Evolutionary conservation across 2,113 vertebrate genomes (phyloP).

Genomic region (Pavo muticus): DNA sequence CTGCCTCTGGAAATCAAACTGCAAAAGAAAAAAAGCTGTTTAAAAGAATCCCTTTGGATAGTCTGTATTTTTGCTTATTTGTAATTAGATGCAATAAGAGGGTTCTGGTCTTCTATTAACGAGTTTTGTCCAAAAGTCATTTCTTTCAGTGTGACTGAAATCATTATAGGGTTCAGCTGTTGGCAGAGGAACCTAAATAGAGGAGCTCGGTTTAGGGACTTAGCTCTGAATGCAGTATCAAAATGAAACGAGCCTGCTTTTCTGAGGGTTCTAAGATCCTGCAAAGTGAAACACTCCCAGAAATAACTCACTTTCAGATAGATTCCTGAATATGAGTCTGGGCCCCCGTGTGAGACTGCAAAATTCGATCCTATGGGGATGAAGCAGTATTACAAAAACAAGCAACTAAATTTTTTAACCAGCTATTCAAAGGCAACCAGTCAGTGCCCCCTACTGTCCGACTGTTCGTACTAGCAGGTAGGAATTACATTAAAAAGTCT

Average conservation of each 20-base stretch:
- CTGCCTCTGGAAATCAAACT: not conserved
- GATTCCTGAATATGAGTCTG: not conserved
- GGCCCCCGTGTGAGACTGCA: not conserved
- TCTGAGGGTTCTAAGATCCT: not conserved
- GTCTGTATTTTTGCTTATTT: not conserved
- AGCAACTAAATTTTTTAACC: not conserved
- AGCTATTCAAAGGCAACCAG: not conserved
- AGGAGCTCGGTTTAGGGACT: not conserved
- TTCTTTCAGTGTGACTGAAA: not conserved
- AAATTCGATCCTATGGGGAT: not conserved
- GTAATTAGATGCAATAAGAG: not conserved
- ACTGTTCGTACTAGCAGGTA: not conserved
- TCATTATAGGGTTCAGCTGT: not conserved
- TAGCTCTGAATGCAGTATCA: not conserved
- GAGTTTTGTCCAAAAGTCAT: not conserved
- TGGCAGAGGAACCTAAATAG: not conserved
- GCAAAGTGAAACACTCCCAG: not conserved
- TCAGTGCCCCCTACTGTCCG: constrained; percentile 62
- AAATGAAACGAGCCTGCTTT: not conserved
- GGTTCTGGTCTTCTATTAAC: not conserved
- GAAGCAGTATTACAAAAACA: not conserved
- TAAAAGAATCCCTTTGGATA: not conserved
- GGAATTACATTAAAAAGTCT: not conserved
- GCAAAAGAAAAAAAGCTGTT: not conserved
- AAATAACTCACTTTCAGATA: not conserved